Evolutionary conservation across 2,113 vertebrate species (phyloP).

Genomic region (Calypte anna): DNA sequence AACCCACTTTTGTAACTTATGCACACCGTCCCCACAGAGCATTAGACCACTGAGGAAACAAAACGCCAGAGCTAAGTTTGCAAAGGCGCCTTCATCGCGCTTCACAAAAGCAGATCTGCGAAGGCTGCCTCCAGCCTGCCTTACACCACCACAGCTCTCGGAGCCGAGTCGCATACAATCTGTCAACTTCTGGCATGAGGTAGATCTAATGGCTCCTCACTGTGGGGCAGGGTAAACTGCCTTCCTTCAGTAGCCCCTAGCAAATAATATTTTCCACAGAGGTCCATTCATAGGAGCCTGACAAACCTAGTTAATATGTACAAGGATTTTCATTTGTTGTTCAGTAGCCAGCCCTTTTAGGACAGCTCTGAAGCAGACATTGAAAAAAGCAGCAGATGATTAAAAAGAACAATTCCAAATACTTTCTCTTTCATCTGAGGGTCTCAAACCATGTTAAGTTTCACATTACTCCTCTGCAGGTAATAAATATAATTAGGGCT

Average conservation of each 20-base stretch:
- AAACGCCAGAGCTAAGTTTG: neutral
- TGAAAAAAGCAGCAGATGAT: conserved; percentile 47
- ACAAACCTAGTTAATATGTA: neutral
- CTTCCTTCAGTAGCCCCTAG: neutral
- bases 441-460: conserved; percentile 58
- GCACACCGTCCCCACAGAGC: neutral
- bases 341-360: conserved; percentile 19
- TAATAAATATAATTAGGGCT: conserved; percentile 71
- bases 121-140: neutral
- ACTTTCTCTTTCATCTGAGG: conserved; percentile 56
- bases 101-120: neutral
- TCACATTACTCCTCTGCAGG: conserved; percentile 70
- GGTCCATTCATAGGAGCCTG: conserved; percentile 9
- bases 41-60: neutral
- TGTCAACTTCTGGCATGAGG: neutral
- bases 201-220: conserved; percentile 38
- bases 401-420: conserved; percentile 55
- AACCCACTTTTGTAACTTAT: neutral
- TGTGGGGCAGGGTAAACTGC: neutral
- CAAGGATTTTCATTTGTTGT: conserved; percentile 1
- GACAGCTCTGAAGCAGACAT: neutral
- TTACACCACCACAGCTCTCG: neutral
- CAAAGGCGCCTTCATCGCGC: neutral
- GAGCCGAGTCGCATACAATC: neutral
- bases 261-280: conserved; percentile 39